Evolutionary conservation across 2,888 invertebrate species (phyloP), one percentile per base, ranked within the genome.

Genomic region (Drosophila macrothrix): DNA sequence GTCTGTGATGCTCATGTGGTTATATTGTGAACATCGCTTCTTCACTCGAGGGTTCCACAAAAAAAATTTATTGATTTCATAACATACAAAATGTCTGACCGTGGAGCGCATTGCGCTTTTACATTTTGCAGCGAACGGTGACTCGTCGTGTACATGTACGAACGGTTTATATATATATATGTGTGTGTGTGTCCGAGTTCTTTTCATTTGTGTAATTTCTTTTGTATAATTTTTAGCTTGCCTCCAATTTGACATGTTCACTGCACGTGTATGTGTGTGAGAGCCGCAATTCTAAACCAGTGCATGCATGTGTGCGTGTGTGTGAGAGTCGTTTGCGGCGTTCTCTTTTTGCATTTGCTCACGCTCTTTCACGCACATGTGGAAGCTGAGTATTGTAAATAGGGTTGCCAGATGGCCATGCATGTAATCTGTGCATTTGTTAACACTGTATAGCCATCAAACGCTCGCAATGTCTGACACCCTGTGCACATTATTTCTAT

Each of bases 21-120:
- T 71, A 29, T 43, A 43, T 43, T 77, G 76, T 80, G 72, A 76
- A 84, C 67, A 74, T 66, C 73, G 61, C 25, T 25, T 46, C 46
- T 79, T 75, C 67, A 66, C 71, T 68, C 16, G 22, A 46, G 53
- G 55, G 55, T 55, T 67, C 73, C 70, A 78, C 33, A 73, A 68
- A 64, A 73, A 55, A 61, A 89, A 84, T 69, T 78, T 91, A 92
- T 91, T 91, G 92, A 92, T 92, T 92, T 92, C 92, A 91, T 92
- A 92, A 92, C 83, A 87, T 84, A 74, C 61, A 76, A 73, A 76
- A 77, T 73, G 75, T 72, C 68, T 70, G 80, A 74, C 80, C 65
- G 77, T 80, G 77, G 70, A 70, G 74, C 68, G 60, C 64, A 56
- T 60, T 69, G 63, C 73, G 66, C 61, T 77, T 84, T 83, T 79